Evolutionary conservation across 1,140 invertebrate species (phyloP), one percentile per base, ranked within the genome.

Genomic region (Anoplophora glabripennis): DNA sequence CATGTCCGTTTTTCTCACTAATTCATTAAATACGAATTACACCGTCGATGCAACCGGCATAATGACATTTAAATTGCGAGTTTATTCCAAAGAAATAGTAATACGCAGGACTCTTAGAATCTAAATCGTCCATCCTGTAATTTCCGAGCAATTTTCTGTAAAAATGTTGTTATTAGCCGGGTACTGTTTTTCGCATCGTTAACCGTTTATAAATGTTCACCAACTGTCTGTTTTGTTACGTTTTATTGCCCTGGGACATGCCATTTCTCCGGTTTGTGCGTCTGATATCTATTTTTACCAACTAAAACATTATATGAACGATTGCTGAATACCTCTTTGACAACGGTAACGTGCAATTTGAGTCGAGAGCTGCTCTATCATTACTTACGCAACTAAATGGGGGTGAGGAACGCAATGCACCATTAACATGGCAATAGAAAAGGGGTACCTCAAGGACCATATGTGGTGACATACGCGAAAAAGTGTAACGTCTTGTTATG

Each of bases 181-280:
- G 58, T 58, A 61, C 51, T 46, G 59, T 64, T 64, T 64, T 54
- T 61, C 59, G 63, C 63, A 61, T 64, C 63, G 63, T 64, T 64
- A 64, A 64, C 63, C 49, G 47, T 59, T 59, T 45, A 55, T 48
- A 53, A 63, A 59, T 63, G 56, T 54, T 63, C 56, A 55, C 53
- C 54, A 61, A 56, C 58, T 61, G 42, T 34, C 59, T 56, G 47
- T 56, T 56, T 56, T 47, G 47, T 46, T 56, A 45, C 34, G 41
- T 51, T 52, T 34, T 51, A 58, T 58, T 58, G 46, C 38, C 35
- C 35, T 14, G 4, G 34, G 41, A 51, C 45, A 58, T 58, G 53
- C 53, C 41, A 56, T 46, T 44, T 56, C 44, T 56, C 11, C 42
- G 51, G 36, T 53, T 53, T 41, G 38, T 41, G 21, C 21, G 21